Conservation (phyloP, 2,888 invertebrate species). For the Heliconius sara region DNA sequence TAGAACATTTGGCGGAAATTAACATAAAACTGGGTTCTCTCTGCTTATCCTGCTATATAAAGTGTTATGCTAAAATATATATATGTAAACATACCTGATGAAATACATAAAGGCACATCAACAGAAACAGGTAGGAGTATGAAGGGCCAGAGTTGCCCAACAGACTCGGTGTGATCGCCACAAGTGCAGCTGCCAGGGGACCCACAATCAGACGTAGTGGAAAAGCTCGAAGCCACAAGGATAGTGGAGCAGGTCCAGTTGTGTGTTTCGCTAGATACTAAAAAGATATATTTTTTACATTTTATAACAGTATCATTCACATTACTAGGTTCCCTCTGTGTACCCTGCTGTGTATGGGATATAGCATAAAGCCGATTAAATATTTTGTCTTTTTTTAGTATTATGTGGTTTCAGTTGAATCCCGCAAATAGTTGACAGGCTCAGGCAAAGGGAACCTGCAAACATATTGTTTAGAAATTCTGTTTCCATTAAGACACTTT, state of each 20-base stretch:
- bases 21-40: not conserved
- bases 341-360: too few species aligned
- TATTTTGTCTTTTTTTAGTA: not conserved
- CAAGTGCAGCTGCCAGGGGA: constrained; percentile 91
- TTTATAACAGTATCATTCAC: not conserved
- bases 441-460: not conserved
- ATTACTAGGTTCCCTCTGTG: too few species aligned
- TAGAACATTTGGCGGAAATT: not conserved
- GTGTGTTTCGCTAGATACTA: constrained; percentile 87
- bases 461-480: not conserved
- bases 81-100: constrained; percentile 88
- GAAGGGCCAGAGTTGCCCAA: constrained; percentile 82
- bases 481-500: not conserved
- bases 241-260: constrained; percentile 94
- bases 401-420: not conserved
- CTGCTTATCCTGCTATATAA: not conserved
- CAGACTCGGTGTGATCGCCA: constrained; percentile 92
- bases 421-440: not conserved
- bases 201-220: constrained; percentile 95
- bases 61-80: not conserved
- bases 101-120: constrained; percentile 91
- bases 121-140: constrained; percentile 89
- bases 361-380: too few species aligned
- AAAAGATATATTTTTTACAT: constrained; percentile 27
- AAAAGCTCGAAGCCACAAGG: constrained; percentile 93